Evolutionary conservation across 1,140 invertebrate species (phyloP), one percentile per base, ranked within the genome.

Genomic region (Oryctes rhinoceros): DNA sequence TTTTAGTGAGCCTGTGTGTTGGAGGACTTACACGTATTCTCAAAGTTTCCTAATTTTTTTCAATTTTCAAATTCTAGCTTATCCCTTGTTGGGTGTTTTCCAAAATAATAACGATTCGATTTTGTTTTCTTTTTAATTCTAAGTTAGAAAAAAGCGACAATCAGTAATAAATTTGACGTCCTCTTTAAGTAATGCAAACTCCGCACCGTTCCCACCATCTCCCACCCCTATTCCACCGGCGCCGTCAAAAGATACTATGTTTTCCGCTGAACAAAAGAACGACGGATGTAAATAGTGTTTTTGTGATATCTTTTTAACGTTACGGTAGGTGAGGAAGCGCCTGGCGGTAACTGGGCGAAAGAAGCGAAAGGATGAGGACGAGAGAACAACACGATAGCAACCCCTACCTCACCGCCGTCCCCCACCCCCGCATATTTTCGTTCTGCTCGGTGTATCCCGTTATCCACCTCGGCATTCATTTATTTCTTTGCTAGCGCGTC

Each of bases 251-350:
- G 9, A 9, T 20, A 44, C 75, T 76, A 47, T 20, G 75, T 76
- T 48, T 76, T 35, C 37, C 35, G 9, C 9, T 20, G 13, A 44
- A 44, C 75, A 44, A 48, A 44, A 35, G 37, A 35, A 35, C 65
- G 53, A 62, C 53, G 84, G 83, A 86, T 86, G 85, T 86, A 86
- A 86, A 86, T 86, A 86, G 84, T 83, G 85, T 86, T 86, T 86
- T 86, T 86, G 85, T 86, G 85, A 86, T 86, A 86, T 86, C 85
- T 86, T 86, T 86, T 86, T 86, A 86, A 86, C 83, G 85, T 81
- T 9, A 76, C 5, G 11, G 20, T 4, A 13, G 18, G 4, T 7
- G 11, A 18, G 65, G 15, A 18, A 9, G 49, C 4, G 4, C n/a
- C 49, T 13, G 9, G 9, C 39, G 53, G 53, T 62, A 15, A 13